phyloP scores from a whole-genome alignment of 1,140 invertebrate genomes.

The Drosophila ogumai region DNA sequence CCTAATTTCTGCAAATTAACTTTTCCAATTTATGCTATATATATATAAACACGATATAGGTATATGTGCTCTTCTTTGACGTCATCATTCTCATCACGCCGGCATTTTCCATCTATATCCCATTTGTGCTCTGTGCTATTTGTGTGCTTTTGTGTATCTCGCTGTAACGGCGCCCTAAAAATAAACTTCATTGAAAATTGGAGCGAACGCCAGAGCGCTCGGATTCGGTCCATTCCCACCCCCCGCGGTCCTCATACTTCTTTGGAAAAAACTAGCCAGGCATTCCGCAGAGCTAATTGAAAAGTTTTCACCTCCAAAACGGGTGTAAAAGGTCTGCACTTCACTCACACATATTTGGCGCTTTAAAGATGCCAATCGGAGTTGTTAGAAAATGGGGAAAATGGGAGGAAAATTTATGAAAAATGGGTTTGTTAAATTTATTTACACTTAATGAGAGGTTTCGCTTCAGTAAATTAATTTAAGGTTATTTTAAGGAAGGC shows the following conservation, averaged over 20 bases:
- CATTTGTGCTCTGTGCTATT: conserved; percentile 26
- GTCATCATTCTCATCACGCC: conserved; percentile 71
- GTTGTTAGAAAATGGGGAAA: not conserved
- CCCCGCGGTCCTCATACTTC: not conserved
- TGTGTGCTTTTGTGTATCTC: conserved; percentile 47
- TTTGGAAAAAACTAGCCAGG: conserved; percentile 19
- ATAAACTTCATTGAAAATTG: conserved; percentile 80
- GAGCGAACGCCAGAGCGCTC: conserved; percentile 52
- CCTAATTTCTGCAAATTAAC: conserved; percentile 10
- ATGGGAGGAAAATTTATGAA: not conserved
- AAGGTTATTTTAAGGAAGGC: not conserved
- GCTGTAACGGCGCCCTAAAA: conserved; percentile 67
- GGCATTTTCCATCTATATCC: conserved; percentile 66
- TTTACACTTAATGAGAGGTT: not conserved
- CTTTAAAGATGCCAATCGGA: not conserved
- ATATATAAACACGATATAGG: conserved; percentile 7
- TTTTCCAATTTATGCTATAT: conserved; percentile 4
- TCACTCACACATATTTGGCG: not conserved
- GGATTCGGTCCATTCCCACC: conserved; percentile 6
- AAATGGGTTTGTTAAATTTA: too few relatives aligned
- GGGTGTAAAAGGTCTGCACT: conserved; percentile 11
- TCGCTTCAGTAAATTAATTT: not conserved
- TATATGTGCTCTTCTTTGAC: conserved; percentile 49
- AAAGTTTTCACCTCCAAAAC: conserved; percentile 35
- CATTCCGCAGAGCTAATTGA: conserved; percentile 34